Conservation (phyloP, 2,888 invertebrate genomes). For the Cheilosia urbana region DNA sequence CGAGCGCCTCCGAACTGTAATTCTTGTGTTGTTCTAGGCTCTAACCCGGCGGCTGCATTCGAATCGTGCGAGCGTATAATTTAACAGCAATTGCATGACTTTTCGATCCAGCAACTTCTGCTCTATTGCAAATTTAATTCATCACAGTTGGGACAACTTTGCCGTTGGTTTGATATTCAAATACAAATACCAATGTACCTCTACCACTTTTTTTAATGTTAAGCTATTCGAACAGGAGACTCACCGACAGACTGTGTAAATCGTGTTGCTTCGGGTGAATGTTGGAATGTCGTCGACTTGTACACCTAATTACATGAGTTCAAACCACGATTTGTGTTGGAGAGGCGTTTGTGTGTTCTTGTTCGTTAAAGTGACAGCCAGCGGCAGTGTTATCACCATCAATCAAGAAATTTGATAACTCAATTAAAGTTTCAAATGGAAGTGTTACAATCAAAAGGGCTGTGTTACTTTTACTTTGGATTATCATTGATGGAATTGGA, state of each 20-base stretch:
- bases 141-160: conserved; percentile 10
- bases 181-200: background rate
- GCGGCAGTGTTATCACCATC: background rate
- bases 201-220: conserved; percentile 12
- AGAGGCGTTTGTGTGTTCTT: background rate
- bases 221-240: conserved; percentile 48
- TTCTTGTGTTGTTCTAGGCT: conserved; percentile 17
- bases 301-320: conserved; percentile 42
- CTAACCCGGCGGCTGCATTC: conserved; percentile 15
- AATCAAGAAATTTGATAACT: background rate
- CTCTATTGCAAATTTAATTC: conserved; percentile 22
- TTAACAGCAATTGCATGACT: conserved; percentile 20
- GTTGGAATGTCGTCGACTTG: conserved; percentile 50
- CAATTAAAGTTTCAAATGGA: background rate
- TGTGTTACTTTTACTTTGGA: background rate
- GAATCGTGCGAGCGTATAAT: conserved; percentile 41
- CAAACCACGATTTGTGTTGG: background rate
- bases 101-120: conserved; percentile 6
- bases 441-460: background rate
- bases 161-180: background rate
- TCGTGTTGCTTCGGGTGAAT: conserved; percentile 49
- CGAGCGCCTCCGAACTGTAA: background rate
- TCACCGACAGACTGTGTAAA: conserved; percentile 53
- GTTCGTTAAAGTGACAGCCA: background rate
- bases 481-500: background rate